Percentiles rank a stretch among this genome's conserved stretches.
Conservation (phyloP, 2,888 invertebrate species). For the Diadegma fenestrale region DNA sequence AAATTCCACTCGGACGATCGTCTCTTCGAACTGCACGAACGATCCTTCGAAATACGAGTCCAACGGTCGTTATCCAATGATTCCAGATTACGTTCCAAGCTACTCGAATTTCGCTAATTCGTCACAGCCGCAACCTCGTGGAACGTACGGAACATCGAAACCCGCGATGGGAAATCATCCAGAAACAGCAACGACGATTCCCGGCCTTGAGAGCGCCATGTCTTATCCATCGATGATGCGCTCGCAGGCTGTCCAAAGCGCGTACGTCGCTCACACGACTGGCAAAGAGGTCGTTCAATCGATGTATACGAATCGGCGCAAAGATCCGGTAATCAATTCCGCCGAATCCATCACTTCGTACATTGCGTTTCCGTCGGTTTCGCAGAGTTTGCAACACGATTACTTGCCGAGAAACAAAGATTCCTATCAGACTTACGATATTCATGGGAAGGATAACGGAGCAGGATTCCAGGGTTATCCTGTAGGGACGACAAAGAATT, state of each 20-base stretch:
- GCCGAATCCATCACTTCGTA: constrained; percentile 48
- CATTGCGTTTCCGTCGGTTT: constrained; percentile 52
- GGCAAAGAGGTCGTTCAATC: constrained; percentile 70
- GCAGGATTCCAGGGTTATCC: constrained; percentile 64
- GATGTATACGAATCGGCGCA: constrained; percentile 68
- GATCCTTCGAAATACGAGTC: constrained; percentile 71
- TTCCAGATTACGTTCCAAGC: constrained; percentile 76
- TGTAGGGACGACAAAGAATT: constrained; percentile 42
- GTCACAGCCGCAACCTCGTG: background rate
- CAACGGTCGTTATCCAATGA: constrained; percentile 71
- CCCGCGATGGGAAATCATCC: constrained; percentile 9
- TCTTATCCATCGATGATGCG: constrained; percentile 59
- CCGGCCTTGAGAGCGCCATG: constrained; percentile 21
- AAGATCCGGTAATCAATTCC: constrained; percentile 62
- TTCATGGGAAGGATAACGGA: constrained; percentile 61
- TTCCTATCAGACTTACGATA: constrained; percentile 65
- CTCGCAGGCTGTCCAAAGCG: constrained; percentile 70
- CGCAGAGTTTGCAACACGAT: constrained; percentile 73
- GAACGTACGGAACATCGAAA: constrained; percentile 3
- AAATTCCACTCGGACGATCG: constrained; percentile 41
- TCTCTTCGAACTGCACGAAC: constrained; percentile 44
- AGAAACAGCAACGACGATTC: constrained; percentile 11
- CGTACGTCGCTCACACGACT: constrained; percentile 72
- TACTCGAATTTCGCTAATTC: constrained; percentile 71
- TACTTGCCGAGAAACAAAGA: constrained; percentile 73